Evolutionary conservation across 2,113 vertebrate genomes (phyloP).

Genomic region (Sander lucioperca): DNA sequence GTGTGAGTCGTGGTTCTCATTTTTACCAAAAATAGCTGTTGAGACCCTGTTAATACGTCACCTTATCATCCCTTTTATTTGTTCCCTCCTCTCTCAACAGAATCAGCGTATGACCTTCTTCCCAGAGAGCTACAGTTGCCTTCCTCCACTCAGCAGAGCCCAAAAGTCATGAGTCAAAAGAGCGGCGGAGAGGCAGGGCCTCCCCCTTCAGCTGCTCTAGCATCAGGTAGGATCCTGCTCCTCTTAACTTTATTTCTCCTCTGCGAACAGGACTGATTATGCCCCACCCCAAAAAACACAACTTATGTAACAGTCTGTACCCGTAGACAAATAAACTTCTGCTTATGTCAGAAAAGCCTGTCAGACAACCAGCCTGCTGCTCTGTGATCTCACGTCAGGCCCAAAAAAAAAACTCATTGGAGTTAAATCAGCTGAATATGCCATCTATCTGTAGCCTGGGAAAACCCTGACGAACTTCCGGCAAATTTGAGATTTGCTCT

Average conservation of each 20-base stretch:
- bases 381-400: conserved; percentile 32
- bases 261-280: conserved; percentile 87
- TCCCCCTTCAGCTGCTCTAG: conserved; percentile 90
- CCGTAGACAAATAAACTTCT: conserved; percentile 51
- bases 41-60: conserved; percentile 16
- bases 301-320: conserved; percentile 20
- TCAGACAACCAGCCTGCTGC: conserved; percentile 33
- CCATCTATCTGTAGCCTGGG: conserved; percentile 5
- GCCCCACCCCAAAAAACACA: conserved; percentile 32
- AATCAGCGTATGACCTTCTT: conserved; percentile 98
- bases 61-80: conserved; percentile 20
- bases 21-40: conserved; percentile 1
- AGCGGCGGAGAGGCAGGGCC: conserved; percentile 95
- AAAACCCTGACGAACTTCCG: too few relatives aligned
- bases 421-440: conserved; percentile 16
- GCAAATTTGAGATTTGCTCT: too few relatives aligned
- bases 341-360: conserved; percentile 27
- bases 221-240: conserved; percentile 93
- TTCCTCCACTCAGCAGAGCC: conserved; percentile 87
- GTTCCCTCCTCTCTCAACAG: conserved; percentile 76
- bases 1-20: neutral
- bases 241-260: conserved; percentile 78
- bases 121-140: conserved; percentile 95
- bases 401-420: neutral
- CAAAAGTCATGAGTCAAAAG: conserved; percentile 96